Evolutionary conservation across 2,888 invertebrate species (phyloP), one percentile per base, ranked within the genome.

Genomic region (Cepaea hortensis): DNA sequence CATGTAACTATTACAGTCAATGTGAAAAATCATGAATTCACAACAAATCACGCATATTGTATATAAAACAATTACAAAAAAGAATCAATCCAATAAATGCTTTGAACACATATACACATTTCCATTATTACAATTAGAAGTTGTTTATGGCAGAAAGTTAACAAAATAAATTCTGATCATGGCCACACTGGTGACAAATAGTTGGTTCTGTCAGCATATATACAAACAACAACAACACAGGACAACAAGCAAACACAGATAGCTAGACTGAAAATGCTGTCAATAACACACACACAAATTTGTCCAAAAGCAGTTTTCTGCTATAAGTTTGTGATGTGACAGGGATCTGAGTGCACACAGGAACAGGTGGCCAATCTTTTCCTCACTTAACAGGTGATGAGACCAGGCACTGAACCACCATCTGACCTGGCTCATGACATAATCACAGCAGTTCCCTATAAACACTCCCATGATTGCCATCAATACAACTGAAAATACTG

Each of bases 41-140:
- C 77, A 77, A 77, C 77, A 77, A 77, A 77, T 77, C 55, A 77
- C 55, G 35, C 13, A 18, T 35, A 50, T 77, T 20, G 3, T 55
- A 76, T 76, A 35, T 77, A 77, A 55, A 77, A 77, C 77, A 55
- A 77, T 20, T 77, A 61, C 20, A 48, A 76, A 76, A 35, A 76
- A 18, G 50, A 20, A 35, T 15, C 50, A 48, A 55, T 55, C 6
- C 23, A n/a, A 55, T 77, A 55, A 48, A 76, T 11, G 13, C 18
- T 68, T 11, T 68, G 68, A 20, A 68, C 11, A 68, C n/a, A 68
- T 68, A n/a, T 20, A 68, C 18, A 20, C 5, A 68, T 18, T 18
- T 20, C 20, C n/a, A 68, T 5, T 18, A 68, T 6, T 20, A 68
- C 18, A 68, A n/a, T 18, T 5, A n/a, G 5, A 18, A 68, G 18